Evolutionary conservation across 2,888 invertebrate genomes (phyloP).

Genomic region (Tinea pellionella): DNA sequence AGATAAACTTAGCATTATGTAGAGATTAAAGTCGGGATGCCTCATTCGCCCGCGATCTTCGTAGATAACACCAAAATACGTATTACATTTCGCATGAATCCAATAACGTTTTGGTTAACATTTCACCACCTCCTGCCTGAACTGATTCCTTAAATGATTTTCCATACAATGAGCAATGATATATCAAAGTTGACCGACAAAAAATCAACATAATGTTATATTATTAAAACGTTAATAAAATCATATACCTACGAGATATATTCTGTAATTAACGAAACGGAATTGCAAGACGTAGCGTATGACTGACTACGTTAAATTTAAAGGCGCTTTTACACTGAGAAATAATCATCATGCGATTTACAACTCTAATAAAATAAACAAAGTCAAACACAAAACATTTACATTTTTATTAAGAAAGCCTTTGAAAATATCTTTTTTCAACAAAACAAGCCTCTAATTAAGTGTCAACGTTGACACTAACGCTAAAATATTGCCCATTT

Average conservation of each 20-base stretch:
- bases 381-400: too few relatives aligned
- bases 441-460: too few relatives aligned
- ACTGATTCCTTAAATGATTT: background rate
- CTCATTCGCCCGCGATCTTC: background rate
- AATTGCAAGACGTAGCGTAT: background rate
- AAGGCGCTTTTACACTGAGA: background rate
- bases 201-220: background rate
- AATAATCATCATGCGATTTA: too few relatives aligned
- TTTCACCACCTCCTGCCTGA: too few relatives aligned
- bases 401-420: too few relatives aligned
- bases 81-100: too few relatives aligned
- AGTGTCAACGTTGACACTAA: too few relatives aligned
- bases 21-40: background rate
- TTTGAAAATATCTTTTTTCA: too few relatives aligned
- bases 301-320: background rate
- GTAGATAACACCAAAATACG: background rate
- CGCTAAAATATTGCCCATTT: too few relatives aligned
- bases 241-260: background rate
- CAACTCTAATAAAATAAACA: too few relatives aligned
- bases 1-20: too few relatives aligned
- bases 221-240: background rate
- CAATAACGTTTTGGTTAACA: background rate
- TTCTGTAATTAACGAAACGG: slow-evolving; percentile 3
- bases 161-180: background rate
- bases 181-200: background rate